A percentile compares a stretch with the other conserved stretches of the same genome.
These are phyloP conservation scores for Andrena fulva DNA, from an alignment of 2,888 invertebrate genomes.

Conservation along the genomic window DNA sequence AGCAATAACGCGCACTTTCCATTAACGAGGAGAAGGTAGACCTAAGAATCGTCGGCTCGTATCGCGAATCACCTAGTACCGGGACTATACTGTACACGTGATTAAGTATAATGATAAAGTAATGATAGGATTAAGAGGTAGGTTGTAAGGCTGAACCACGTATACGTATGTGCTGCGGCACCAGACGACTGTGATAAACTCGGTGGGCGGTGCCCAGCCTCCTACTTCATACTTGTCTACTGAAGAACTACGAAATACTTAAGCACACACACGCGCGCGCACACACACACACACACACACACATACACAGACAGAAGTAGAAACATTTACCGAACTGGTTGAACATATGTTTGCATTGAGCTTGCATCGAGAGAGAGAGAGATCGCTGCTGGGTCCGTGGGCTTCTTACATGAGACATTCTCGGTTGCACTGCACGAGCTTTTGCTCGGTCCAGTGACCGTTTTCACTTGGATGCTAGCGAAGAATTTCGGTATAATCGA, in stretches of 20 bases:
- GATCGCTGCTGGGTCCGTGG: constrained; percentile 28
- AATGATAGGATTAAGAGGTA: constrained; percentile 80
- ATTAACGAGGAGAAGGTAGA: constrained; percentile 20
- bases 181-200: constrained; percentile 85
- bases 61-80: constrained; percentile 69
- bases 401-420: constrained; percentile 22
- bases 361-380: constrained; percentile 53
- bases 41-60: constrained; percentile 47
- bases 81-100: constrained; percentile 75
- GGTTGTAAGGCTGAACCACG: constrained; percentile 85
- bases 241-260: constrained; percentile 69
- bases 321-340: constrained; percentile 73
- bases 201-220: constrained; percentile 85
- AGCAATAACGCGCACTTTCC: constrained; percentile 65
- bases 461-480: not conserved
- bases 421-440: not conserved
- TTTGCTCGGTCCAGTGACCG: not conserved
- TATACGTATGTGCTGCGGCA: constrained; percentile 85
- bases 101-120: constrained; percentile 62
- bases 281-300: constrained; percentile 14
- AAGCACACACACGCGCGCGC: constrained; percentile 66
- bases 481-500: not conserved
- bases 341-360: constrained; percentile 69
- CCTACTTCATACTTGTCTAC: constrained; percentile 85
- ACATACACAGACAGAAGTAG: constrained; percentile 60